Percentiles rank a stretch among this genome's conserved stretches.
phyloP scores from a whole-genome alignment of 2,888 invertebrate genomes.

The Drosophila parthenogenetica region DNA sequence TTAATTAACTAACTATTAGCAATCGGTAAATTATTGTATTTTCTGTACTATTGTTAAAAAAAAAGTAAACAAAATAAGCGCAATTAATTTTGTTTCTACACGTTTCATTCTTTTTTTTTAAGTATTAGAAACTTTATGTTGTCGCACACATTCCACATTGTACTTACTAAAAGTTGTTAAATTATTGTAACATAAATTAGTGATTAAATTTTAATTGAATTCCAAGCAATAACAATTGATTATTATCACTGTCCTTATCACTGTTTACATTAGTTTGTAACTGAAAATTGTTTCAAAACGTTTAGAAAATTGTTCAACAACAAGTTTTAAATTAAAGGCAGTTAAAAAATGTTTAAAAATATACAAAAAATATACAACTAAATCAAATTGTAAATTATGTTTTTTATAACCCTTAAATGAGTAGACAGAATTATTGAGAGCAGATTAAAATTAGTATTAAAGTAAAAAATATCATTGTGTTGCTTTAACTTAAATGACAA shows the following conservation, averaged over 20 bases:
- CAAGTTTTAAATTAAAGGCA: conserved; percentile 42
- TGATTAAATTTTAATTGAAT: conserved; percentile 37
- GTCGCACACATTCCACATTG: conserved; percentile 70
- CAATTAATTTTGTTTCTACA: conserved; percentile 49
- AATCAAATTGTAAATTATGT: conserved; percentile 61
- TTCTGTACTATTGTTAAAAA: conserved; percentile 52
- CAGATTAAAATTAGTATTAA: conserved; percentile 55
- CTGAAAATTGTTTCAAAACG: conserved; percentile 33
- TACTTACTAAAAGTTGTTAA: conserved; percentile 68
- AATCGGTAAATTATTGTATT: conserved; percentile 62
- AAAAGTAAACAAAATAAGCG: conserved; percentile 23
- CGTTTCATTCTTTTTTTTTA: conserved; percentile 37
- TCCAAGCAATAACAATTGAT: conserved; percentile 45
- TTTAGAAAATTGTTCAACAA: conserved; percentile 41
- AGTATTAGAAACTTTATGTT: conserved; percentile 62
- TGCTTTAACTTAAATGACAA: conserved; percentile 54
- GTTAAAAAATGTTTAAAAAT: conserved; percentile 9
- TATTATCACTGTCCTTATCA: conserved; percentile 38
- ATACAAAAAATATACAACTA: conserved; percentile 33
- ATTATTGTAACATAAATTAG: conserved; percentile 58
- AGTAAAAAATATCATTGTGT: conserved; percentile 65
- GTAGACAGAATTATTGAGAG: conserved; percentile 50
- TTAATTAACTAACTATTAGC: conserved; percentile 40
- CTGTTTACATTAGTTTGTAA: conserved; percentile 39
- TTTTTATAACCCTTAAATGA: conserved; percentile 49